phyloP scores from a whole-genome alignment of 1,140 invertebrate genomes.

The Diabrotica virgifera region DNA sequence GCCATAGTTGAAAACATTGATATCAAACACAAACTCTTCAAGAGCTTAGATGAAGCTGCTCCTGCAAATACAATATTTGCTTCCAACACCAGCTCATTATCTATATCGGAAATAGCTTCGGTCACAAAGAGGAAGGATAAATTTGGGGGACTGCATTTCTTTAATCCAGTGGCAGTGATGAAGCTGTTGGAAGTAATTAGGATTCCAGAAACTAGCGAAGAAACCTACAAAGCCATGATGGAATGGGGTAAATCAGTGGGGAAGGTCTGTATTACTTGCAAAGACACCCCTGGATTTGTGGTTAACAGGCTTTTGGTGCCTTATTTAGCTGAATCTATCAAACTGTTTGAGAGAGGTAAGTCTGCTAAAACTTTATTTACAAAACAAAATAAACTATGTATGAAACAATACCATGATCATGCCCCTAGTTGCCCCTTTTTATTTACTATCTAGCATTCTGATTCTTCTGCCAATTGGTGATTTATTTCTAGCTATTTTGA shows the following conservation, averaged over 20 bases:
- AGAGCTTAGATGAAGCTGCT: slow-evolving; percentile 58
- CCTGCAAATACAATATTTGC: slow-evolving; percentile 73
- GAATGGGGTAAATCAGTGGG: slow-evolving; percentile 76
- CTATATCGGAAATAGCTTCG: slow-evolving; percentile 80
- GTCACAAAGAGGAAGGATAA: slow-evolving; percentile 57
- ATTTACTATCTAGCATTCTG: too few species aligned
- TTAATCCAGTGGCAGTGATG: slow-evolving; percentile 91
- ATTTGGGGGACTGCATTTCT: slow-evolving; percentile 84
- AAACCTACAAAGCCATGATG: slow-evolving; percentile 68
- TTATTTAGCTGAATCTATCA: slow-evolving; percentile 70
- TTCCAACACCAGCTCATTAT: slow-evolving; percentile 86
- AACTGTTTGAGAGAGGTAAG: slow-evolving; percentile 72
- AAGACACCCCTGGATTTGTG: slow-evolving; percentile 83
- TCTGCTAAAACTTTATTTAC: too few species aligned
- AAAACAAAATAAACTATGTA: too few species aligned
- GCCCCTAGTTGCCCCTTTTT: too few species aligned
- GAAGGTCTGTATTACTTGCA: slow-evolving; percentile 77
- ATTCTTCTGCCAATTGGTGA: too few species aligned
- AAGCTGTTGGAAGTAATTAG: slow-evolving; percentile 78
- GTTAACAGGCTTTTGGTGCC: slow-evolving; percentile 81
- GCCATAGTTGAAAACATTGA: slow-evolving; percentile 84
- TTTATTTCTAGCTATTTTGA: too few species aligned
- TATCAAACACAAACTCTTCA: slow-evolving; percentile 77
- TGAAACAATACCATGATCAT: too few species aligned
- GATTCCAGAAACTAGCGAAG: slow-evolving; percentile 68